Evolutionary conservation across 2,888 invertebrate genomes (phyloP).

Genomic region (Drosophila aldrichi): DNA sequence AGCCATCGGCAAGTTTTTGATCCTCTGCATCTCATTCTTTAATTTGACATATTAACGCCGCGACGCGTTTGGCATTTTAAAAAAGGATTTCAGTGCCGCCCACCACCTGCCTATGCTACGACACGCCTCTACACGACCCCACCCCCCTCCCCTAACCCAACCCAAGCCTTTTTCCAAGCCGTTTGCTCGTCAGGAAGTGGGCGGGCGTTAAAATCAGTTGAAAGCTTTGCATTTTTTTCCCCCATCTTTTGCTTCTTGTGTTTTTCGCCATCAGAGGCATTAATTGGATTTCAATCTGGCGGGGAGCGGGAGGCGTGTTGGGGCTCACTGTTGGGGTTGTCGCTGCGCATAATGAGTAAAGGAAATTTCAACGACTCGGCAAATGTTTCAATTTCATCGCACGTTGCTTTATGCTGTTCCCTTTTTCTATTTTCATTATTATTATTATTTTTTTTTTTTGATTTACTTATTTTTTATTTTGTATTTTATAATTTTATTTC

Average conservation of each 20-base stretch:
- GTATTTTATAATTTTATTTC: constrained; percentile 1
- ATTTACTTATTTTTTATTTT: not conserved
- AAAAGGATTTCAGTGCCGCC: constrained; percentile 59
- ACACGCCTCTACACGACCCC: constrained; percentile 15
- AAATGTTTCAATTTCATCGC: constrained; percentile 74
- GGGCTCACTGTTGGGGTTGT: constrained; percentile 52
- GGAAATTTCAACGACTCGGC: constrained; percentile 72
- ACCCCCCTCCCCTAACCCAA: not conserved
- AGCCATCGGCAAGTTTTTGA: constrained; percentile 60
- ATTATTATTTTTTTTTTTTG: not conserved
- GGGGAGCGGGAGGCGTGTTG: not conserved
- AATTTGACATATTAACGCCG: constrained; percentile 75
- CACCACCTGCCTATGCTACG: constrained; percentile 22
- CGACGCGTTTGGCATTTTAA: constrained; percentile 73
- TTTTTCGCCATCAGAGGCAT: constrained; percentile 66
- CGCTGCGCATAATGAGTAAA: constrained; percentile 69
- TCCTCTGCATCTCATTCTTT: constrained; percentile 42
- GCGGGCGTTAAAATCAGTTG: constrained; percentile 63
- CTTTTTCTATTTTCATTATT: not conserved
- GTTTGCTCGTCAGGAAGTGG: constrained; percentile 58
- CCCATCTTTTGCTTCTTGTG: constrained; percentile 18
- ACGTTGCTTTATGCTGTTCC: constrained; percentile 21
- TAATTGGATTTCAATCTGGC: constrained; percentile 77
- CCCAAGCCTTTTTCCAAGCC: constrained; percentile 63
- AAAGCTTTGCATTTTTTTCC: constrained; percentile 59